These are phyloP conservation scores for Trigoniulus corallinus DNA, from an alignment of 1,140 invertebrate genomes.

Conservation along the genomic window DNA sequence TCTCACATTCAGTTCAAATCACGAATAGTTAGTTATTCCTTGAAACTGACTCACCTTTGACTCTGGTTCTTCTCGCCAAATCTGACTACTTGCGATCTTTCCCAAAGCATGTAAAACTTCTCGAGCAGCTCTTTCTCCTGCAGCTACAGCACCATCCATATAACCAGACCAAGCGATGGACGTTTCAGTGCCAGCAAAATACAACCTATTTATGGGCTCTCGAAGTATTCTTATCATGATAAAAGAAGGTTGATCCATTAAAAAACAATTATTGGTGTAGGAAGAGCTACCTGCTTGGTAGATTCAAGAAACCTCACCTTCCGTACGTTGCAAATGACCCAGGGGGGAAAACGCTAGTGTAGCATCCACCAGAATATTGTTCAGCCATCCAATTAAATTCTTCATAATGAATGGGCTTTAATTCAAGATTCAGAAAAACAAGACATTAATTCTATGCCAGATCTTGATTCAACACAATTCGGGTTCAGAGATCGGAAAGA, in stretches of 20 bases:
- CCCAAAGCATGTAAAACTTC: constrained; percentile 23
- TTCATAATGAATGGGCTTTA: constrained; percentile 19
- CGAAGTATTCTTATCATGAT: constrained; percentile 15
- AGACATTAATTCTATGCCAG: too few species aligned
- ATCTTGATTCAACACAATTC: too few species aligned
- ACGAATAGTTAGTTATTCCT: too few species aligned
- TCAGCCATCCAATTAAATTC: constrained; percentile 27
- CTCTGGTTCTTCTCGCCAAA: not conserved
- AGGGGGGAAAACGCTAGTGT: constrained; percentile 12
- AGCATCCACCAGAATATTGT: constrained; percentile 25
- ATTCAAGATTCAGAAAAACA: not conserved
- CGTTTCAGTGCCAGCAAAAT: constrained; percentile 32
- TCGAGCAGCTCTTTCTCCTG: constrained; percentile 28
- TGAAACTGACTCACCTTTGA: not conserved
- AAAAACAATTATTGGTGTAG: not conserved
- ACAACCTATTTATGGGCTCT: constrained; percentile 18
- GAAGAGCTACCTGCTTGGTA: not conserved
- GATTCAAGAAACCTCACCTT: not conserved
- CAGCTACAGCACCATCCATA: constrained; percentile 31
- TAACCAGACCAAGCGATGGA: constrained; percentile 31
- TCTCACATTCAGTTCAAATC: too few species aligned
- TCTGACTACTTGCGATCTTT: constrained; percentile 3
- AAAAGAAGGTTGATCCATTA: not conserved
- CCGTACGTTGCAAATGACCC: constrained; percentile 11
- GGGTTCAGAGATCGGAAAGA: too few species aligned